Evolutionary conservation across 2,888 invertebrate species (phyloP).

Genomic region (Apomyelois bistriatella): DNA sequence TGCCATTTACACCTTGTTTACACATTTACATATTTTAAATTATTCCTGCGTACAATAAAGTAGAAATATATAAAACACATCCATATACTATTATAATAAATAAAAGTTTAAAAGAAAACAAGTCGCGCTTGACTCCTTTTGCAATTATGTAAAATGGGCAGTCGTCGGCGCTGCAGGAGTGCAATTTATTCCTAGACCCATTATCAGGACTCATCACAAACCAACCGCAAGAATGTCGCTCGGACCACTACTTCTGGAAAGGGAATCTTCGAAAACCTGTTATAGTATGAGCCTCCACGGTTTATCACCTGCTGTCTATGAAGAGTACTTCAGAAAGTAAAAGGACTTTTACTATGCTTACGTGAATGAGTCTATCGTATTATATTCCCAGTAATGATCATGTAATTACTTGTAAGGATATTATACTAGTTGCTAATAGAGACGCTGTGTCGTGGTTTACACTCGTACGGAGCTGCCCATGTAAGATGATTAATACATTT

Average conservation of each 20-base stretch:
- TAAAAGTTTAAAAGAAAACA: background rate
- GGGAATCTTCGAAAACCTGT: constrained; percentile 66
- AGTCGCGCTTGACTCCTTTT: constrained; percentile 6
- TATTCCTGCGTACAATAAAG: too few species aligned
- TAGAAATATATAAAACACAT: too few species aligned
- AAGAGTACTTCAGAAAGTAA: constrained; percentile 12
- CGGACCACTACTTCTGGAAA: constrained; percentile 47
- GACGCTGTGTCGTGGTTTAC: background rate
- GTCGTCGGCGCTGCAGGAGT: constrained; percentile 11
- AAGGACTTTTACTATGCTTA: constrained; percentile 4
- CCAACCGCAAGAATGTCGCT: constrained; percentile 54
- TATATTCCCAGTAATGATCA: background rate
- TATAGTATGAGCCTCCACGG: constrained; percentile 24
- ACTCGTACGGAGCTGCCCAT: too few species aligned
- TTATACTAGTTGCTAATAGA: background rate
- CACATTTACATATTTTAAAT: too few species aligned
- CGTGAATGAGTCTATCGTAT: background rate
- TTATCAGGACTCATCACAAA: constrained; percentile 55
- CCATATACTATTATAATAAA: too few species aligned
- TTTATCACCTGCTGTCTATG: constrained; percentile 16
- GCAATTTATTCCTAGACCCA: constrained; percentile 52
- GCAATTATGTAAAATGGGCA: constrained; percentile 9
- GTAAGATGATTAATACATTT: too few species aligned
- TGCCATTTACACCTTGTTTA: too few species aligned
- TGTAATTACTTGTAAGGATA: background rate